Conservation (phyloP, 2,888 invertebrate species). For the Ctenicera cuprea region DNA sequence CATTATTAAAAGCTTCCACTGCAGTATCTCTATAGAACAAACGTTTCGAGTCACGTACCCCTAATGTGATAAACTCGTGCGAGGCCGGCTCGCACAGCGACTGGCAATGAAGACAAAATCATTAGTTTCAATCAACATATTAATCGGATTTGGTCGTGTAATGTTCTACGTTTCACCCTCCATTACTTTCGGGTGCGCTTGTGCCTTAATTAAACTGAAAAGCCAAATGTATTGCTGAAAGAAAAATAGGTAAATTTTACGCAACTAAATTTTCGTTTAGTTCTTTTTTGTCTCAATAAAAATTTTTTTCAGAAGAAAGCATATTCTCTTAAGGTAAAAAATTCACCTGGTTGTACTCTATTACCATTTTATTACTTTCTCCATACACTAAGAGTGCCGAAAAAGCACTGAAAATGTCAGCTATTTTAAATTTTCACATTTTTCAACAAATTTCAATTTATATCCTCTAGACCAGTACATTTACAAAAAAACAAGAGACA, state of each 20-base stretch:
- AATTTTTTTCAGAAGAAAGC: too few species aligned
- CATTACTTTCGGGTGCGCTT: slow-evolving; percentile 64
- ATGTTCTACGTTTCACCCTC: slow-evolving; percentile 64
- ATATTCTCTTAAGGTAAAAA: too few species aligned
- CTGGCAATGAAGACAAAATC: slow-evolving; percentile 70
- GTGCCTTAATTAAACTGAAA: slow-evolving; percentile 47
- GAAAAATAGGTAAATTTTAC: neutral
- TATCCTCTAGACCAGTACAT: too few species aligned
- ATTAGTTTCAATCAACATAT: slow-evolving; percentile 71
- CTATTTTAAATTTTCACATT: too few species aligned
- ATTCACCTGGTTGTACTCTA: too few species aligned
- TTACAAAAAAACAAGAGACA: too few species aligned
- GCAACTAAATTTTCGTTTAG: neutral
- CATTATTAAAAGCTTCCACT: slow-evolving; percentile 52
- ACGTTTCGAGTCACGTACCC: slow-evolving; percentile 68
- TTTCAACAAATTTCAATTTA: too few species aligned
- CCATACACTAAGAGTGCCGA: too few species aligned
- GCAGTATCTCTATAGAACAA: slow-evolving; percentile 49
- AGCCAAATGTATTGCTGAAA: slow-evolving; percentile 30
- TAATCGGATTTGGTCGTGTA: slow-evolving; percentile 67
- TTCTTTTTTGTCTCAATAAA: neutral
- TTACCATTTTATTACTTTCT: too few species aligned
- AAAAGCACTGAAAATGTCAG: too few species aligned
- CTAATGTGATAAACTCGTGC: slow-evolving; percentile 68
- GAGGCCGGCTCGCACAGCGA: slow-evolving; percentile 64